Base-by-base conservation (phyloP, 2,888 invertebrate species). In the Cephus pygmeus region DNA sequence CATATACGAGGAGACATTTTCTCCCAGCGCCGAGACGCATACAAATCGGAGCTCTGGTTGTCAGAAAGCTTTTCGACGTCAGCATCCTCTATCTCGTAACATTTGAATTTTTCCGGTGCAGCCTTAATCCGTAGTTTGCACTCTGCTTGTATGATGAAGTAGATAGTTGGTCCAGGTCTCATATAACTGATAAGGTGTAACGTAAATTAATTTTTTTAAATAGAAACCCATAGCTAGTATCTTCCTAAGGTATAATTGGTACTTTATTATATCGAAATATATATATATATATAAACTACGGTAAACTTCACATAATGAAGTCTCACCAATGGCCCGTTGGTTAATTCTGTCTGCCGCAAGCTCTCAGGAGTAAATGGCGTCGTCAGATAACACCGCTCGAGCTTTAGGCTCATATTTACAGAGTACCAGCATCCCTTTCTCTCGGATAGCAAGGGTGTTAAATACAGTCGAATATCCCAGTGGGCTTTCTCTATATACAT, bases 351-450 rank as follows among this genome's bases (percentile, higher is more conserved):
- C 69, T 23, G 71, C 77, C 77, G 69, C 77, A 77, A 77, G 75
- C 75, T 36, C 75, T 75, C 36, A 69, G 77, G 71, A 75, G 69
- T 15, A 77, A 77, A 77, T 74, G 73, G 74, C 77, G 71, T 75
- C 40, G 56, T 56, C 56, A 56, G 76, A 76, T 78, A 75, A 76
- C 69, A 78, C 75, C 76, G 73, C 75, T 78, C 40, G 30, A 69
- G 56, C 76, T 73, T 76, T 78, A 76, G 78, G 73, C 75, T 73
- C 76, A 78, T 76, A 78, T 78, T 75, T 73, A 73, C 75, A 71
- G 78, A 78, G 75, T 23, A 12, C 71, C 31, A 34, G 23, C 12
- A 71, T 71, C 31, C 71, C 71, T 31, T 56, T 56, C 56, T 56
- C 56, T 23, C 23, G 56, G 23, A 56, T 56, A 56, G 23, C 56